Percentiles rank a stretch among this genome's conserved stretches.
These are phyloP conservation scores for Cossypha niveicapilla DNA, from an alignment of 2,797 vertebrate genomes.

Conservation along the genomic window DNA sequence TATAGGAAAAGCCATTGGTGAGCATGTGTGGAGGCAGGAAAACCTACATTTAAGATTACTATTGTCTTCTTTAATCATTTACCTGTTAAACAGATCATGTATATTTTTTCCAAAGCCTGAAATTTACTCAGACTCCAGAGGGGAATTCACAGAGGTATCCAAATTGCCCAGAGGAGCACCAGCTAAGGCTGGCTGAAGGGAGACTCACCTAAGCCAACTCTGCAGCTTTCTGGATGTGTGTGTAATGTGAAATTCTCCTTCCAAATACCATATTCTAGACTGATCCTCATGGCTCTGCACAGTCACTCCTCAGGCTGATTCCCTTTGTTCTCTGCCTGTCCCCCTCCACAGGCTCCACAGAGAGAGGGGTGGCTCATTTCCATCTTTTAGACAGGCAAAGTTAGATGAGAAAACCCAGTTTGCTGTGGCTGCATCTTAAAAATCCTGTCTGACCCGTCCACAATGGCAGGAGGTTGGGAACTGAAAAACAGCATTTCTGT, in stretches of 20 bases:
- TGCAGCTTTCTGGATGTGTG: not conserved
- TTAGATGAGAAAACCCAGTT: not conserved
- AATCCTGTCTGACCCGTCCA: not conserved
- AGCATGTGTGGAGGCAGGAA: not conserved
- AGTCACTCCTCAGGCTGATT: not conserved
- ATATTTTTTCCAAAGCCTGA: not conserved
- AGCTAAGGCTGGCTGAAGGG: not conserved
- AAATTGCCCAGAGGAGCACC: not conserved
- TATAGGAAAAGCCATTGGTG: slow-evolving; percentile 61
- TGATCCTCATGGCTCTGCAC: not conserved
- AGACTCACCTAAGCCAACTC: not conserved
- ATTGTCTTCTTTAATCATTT: slow-evolving; percentile 14
- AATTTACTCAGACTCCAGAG: not conserved
- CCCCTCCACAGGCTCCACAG: not conserved
- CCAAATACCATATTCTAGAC: not conserved
- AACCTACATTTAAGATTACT: not conserved
- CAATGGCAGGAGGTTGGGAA: not conserved
- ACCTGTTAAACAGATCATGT: not conserved
- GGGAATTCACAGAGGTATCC: not conserved
- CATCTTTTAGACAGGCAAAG: not conserved
- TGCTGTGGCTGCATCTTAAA: not conserved
- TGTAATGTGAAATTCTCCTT: not conserved
- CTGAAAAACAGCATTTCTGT: not conserved
- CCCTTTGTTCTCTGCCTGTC: not conserved
- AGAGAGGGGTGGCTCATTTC: not conserved